Evolutionary conservation across 2,113 vertebrate genomes (phyloP), one percentile per base, ranked within the genome.

Genomic region (Anguilla japonica): DNA sequence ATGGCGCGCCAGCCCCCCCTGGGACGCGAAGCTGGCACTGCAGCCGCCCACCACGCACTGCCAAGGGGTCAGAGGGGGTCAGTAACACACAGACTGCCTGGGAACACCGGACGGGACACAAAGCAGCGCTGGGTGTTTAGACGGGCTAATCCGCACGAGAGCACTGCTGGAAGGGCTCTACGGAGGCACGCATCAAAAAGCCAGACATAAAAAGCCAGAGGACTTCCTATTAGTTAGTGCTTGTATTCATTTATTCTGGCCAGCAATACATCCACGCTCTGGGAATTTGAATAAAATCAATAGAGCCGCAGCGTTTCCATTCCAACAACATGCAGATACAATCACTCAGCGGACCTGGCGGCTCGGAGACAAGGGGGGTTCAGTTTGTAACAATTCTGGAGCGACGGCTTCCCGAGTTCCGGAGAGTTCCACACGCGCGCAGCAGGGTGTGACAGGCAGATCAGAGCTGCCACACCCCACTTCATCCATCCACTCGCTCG

Each of bases 41-140:
- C 98, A 99, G 63, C 98, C 98, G 46, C 98, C 98, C 14, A 99
- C 98, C 0, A 99, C 98, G 93, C 98, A 99, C 98, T 99, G 90
- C 92, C 96, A 85, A 15, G 87, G 26, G n/a, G 89, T 84, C 79
- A 87, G 7, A 57, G 22, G 34, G 34, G 34, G 2, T n/a, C 79
- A 80, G 41, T 41, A 34, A 75, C 71, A 29, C 71, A 75, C 71
- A 75, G 71, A 34, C 71, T 34, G 71, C 71, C 71, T 75, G 71
- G 71, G 71, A 29, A 34, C 71, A 75, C n/a, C 14, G 71, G 71
- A 22, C 22, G 34, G n/a, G 2, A 15, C 71, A 75, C 71, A 75
- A 75, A 75, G 71, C 71, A 75, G 2, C 2, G 71, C 6, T 75
- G 71, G 71, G 11, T 34, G 71, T 34, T 75, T 34, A 75, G n/a